Evolutionary conservation across 2,888 invertebrate species (phyloP), one percentile per base, ranked within the genome.

Genomic region (Epinotia brunnichana): DNA sequence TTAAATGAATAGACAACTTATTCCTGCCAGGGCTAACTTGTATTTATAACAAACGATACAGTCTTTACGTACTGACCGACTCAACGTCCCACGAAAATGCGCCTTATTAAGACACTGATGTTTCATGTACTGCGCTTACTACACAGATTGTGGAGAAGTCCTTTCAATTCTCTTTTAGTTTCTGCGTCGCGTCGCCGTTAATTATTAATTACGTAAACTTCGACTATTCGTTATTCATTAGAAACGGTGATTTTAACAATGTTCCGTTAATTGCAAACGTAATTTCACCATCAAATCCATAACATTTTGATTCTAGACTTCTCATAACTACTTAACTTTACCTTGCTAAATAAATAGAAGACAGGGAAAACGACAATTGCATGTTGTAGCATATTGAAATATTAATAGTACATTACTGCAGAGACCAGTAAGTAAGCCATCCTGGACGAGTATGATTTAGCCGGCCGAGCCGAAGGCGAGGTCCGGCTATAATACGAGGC

Each of bases 181-280:
- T 54, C 41, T 66, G 39, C 66, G 29, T 66, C 59, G 51, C 64
- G 24, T 66, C 59, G 41, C 69, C 41, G 61, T 13, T 54, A 70
- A 66, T 70, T 35, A 64, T 64, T 9, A 51, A 59, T 70, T 66
- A 64, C 57, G 64, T 60, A 44, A 59, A 41, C 53, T 60, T 39
- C 59, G 53, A 62, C 62, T 59, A 60, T 51, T 64, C 57, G 19
- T 57, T 64, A 53, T 60, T 71, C 59, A 53, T 66, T 70, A 57
- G 57, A 19, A 57, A 64, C 57, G 57, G 51, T 24, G 35, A 48
- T 48, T 57, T 51, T 39, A 54, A 70, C 64, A 70, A 66, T 66
- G 60, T 17, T 24, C 63, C 53, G 59, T 66, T 66, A 71, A 71
- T 60, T 60, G 59, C 17, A 41, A 21, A 51, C 35, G 54, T 56